Evolutionary conservation across 2,113 vertebrate genomes (phyloP), one percentile per base, ranked within the genome.

Genomic region (Malurus cyaneus): DNA sequence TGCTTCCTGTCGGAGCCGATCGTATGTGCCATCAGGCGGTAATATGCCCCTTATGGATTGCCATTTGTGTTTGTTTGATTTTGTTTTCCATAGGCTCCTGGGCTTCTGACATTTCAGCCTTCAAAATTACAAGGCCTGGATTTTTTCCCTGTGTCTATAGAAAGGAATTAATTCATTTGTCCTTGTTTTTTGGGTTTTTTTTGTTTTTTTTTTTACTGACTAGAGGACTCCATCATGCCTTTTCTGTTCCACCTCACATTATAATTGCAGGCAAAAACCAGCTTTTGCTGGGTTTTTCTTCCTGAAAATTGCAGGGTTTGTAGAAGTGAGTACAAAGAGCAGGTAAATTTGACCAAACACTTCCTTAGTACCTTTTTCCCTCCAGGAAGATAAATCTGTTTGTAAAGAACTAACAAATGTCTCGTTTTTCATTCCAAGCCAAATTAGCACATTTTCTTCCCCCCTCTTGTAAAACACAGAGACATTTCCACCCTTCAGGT

Each of bases 51-150:
- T 92, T 82, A 88, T 92, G 92, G 9, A 44, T 47, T 80, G 71
- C 80, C 86, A 94, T 93, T 94, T 94, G 89, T 77, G 86, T 86
- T 80, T 89, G 81, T 95, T 95, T 96, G 84, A 57, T 84, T 96
- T 66, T 78, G 73, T 94, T 93, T 93, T 46, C 42, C 54, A 11
- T n/a, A 46, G 73, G 77, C 90, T 96, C 42, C 82, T 44, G 50
- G 50, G 92, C n/a, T 97, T 61, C 72, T 95, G 86, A 89, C 94
- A 89, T 88, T 92, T 94, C 88, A 92, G 67, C 69, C 93, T 80
- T 78, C 46, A 88, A 82, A 92, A 25, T 60, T 44, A 23, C 16
- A 57, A 54, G 39, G 12, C 60, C 65, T 69, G 14, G 3, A 29
- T 6, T 36, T 65, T 80, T 85, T 19, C 17, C 53, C 41, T 78